Percentiles rank a stretch among this genome's conserved stretches.
phyloP scores from a whole-genome alignment of 37 sponge, comb jelly and placozoan genomes.

The Diacarnus erythraeanus region DNA sequence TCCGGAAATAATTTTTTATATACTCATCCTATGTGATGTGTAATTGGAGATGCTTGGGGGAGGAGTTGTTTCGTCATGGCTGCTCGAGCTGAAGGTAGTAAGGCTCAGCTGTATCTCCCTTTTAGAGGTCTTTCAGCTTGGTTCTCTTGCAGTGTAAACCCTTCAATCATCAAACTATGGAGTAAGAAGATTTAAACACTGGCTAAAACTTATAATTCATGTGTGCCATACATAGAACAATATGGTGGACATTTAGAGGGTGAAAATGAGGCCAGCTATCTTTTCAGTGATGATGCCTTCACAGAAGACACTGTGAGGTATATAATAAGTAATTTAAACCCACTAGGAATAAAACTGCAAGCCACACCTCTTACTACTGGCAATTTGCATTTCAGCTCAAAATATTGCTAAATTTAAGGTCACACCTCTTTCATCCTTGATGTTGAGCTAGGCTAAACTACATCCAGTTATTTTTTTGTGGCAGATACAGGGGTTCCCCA shows the following conservation, averaged over 20 bases:
- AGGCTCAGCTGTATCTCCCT: too few species aligned
- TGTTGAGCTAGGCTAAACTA: too few species aligned
- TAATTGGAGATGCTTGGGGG: neutral
- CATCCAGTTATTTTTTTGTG: too few species aligned
- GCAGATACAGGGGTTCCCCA: neutral
- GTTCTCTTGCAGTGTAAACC: conserved; percentile 58
- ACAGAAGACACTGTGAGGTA: conserved; percentile 51
- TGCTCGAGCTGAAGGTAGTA: neutral
- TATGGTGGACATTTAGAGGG: conserved; percentile 35
- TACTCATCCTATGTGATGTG: neutral
- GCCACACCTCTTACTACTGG: too few species aligned
- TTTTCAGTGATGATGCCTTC: conserved; percentile 59
- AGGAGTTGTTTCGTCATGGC: neutral
- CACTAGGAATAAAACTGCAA: too few species aligned
- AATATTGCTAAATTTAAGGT: too few species aligned
- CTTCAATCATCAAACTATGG: conserved; percentile 18
- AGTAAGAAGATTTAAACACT: conserved; percentile 10
- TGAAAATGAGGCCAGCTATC: conserved; percentile 31
- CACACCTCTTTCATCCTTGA: too few species aligned
- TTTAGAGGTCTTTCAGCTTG: conserved; percentile 63
- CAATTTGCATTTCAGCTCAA: too few species aligned
- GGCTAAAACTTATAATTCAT: neutral
- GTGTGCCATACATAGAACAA: conserved; percentile 9
- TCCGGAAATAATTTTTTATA: conserved; percentile 16
- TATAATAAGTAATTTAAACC: too few species aligned